Evolutionary conservation across 2,888 invertebrate genomes (phyloP), one percentile per base, ranked within the genome.

Genomic region (Bruchidius siliquastri): DNA sequence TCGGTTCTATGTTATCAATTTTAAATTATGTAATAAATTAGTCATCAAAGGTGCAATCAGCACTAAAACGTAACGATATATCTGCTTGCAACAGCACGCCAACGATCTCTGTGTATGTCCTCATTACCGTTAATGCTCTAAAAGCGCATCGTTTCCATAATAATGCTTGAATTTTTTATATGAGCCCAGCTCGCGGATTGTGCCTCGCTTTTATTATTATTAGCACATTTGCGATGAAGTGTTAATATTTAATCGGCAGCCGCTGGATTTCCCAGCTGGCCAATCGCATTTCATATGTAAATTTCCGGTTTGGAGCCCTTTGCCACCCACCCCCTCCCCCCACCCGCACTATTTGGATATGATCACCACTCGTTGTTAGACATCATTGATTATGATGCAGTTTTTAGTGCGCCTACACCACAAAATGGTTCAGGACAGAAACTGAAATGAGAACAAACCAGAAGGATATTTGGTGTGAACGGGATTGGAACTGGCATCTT

Each of bases 181-280:
- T 49, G 49, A 8, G 18, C 49, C 10, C 49, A 13, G 18, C 49
- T 8, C 49, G 49, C 49, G 49, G 49, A 49, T 49, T 49, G 3
- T 3, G 49, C 8, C 49, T 13, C 18, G 49, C 13, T 74, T 77
- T 77, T 77, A 77, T 77, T 80, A 76, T 77, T 76, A 77, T 74
- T 77, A 79, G 82, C 78, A 79, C 81, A 81, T 82, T 82, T 79
- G 80, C 83, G 82, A 84, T 83, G 81, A 80, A 76, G 80, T 78
- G 81, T 83, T 84, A 84, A 83, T 83, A 82, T 84, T 83, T 83
- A 84, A 83, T 82, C 81, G 79, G 74, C 72, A 71, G 77, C 76
- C 74, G 78, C 77, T 79, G 78, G 82, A 82, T 83, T 82, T 82
- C 82, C 83, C 70, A 67, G 80, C 79, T 79, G 76, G 74, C 69